These are phyloP conservation scores for Meganola albula DNA, from an alignment of 2,888 invertebrate genomes.

Conservation along the genomic window DNA sequence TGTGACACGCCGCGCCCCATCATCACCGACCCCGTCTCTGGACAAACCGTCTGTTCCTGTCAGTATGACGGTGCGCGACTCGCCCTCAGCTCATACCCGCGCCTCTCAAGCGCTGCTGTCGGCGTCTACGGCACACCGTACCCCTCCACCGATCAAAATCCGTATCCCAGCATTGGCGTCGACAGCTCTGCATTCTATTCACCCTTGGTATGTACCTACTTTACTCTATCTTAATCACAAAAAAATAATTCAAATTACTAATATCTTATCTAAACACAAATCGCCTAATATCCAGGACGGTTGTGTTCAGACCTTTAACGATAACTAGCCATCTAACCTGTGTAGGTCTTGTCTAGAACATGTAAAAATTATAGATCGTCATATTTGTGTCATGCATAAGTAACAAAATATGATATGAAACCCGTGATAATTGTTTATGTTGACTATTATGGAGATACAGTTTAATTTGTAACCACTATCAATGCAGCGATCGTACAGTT, in stretches of 20 bases:
- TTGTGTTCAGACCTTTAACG: too few relatives aligned
- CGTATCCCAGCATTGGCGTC: conserved; percentile 94
- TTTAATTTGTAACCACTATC: conserved; percentile 31
- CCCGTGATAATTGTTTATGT: conserved; percentile 10
- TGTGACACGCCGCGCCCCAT: conserved; percentile 95
- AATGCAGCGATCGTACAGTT: conserved; percentile 22
- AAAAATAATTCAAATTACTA: too few relatives aligned
- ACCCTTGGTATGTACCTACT: conserved; percentile 87
- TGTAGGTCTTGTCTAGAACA: too few relatives aligned
- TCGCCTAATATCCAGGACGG: too few relatives aligned
- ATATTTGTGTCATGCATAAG: too few relatives aligned
- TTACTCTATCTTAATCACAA: too few relatives aligned
- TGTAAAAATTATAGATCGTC: too few relatives aligned
- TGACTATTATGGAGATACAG: conserved; percentile 30
- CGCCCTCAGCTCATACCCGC: conserved; percentile 87
- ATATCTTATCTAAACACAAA: too few relatives aligned
- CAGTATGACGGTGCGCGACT: conserved; percentile 94
- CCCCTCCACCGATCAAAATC: conserved; percentile 93
- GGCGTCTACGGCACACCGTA: conserved; percentile 92
- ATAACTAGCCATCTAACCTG: too few relatives aligned
- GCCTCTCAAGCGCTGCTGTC: conserved; percentile 86
- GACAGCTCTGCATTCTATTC: conserved; percentile 97
- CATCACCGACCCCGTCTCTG: conserved; percentile 94
- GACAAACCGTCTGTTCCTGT: conserved; percentile 95
- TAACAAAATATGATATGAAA: too few relatives aligned